Evolutionary conservation across 1,140 invertebrate species (phyloP), one percentile per base, ranked within the genome.

Genomic region (Sycophila sp.): DNA sequence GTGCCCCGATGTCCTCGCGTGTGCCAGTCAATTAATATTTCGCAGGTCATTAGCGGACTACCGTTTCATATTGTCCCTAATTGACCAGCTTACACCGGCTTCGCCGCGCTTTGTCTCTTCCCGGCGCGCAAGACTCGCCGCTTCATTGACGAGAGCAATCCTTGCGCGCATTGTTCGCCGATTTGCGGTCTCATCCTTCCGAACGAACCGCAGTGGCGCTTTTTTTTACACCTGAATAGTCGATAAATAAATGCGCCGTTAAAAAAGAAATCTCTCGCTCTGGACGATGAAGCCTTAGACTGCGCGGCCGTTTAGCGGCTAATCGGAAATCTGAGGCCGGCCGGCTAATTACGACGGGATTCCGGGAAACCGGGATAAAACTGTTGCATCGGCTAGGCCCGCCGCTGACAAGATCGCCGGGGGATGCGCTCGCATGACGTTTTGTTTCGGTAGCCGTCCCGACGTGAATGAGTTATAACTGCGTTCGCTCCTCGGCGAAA

Each of bases 21-120:
- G 36, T 40, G 28, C 59, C 67, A 72, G 67, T 72, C 71, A 78
- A 81, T 81, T 75, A 76, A 75, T 79, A 81, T 77, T 74, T 75
- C 36, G 71, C 72, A 66, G 63, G 68, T 76, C 73, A 76, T 80
- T 81, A 75, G 72, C 71, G 60, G 70, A 67, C 72, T 75, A 56
- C 71, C 72, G 77, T 75, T 76, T 36, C 51, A 36, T 47, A n/a
- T 7, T 64, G 71, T 55, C 69, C 72, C 73, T 77, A 77, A 80
- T 80, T 75, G 75, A 76, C 69, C 72, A 59, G 66, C 69, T 60
- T 60, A 24, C 60, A 2, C 17, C 32, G 36, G n/a, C n/a, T n/a
- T n/a, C n/a, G n/a, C n/a, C n/a, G n/a, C n/a, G n/a, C n/a, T n/a
- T n/a, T n/a, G n/a, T n/a, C n/a, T n/a, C n/a, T n/a, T n/a, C n/a